Evolutionary conservation across 2,797 vertebrate genomes (phyloP).

Genomic region (Acanthurus tractus): DNA sequence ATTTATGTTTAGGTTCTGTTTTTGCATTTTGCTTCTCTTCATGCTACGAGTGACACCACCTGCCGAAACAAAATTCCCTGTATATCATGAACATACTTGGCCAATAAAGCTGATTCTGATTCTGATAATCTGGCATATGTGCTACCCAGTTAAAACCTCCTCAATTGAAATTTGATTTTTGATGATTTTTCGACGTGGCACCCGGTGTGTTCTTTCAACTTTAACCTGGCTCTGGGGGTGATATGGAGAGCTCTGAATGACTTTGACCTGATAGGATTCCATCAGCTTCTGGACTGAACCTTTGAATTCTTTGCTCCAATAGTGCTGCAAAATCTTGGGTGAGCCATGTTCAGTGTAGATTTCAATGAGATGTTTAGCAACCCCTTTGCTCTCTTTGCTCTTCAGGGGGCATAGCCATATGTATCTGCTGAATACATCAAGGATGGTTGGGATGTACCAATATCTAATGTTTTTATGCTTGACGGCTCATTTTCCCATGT

Average conservation of each 20-base stretch:
- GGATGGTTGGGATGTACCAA: conserved; percentile 10
- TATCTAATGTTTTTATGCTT: conserved; percentile 2
- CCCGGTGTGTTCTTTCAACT: not conserved
- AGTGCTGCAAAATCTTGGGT: conserved; percentile 23
- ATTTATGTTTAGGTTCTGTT: too few relatives aligned
- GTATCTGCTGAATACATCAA: conserved; percentile 1
- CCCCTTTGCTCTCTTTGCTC: not conserved
- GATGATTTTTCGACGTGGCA: conserved; percentile 1
- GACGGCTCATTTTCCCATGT: conserved; percentile 3
- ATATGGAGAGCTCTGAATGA: conserved; percentile 26
- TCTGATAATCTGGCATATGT: too few relatives aligned
- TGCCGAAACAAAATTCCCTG: too few relatives aligned
- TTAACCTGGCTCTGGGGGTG: conserved; percentile 30
- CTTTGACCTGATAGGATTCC: conserved; percentile 15
- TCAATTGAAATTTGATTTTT: too few relatives aligned
- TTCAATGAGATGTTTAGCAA: not conserved
- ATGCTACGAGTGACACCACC: too few relatives aligned
- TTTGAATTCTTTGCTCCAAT: conserved; percentile 18
- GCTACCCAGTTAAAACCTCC: too few relatives aligned
- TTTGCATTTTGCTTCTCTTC: too few relatives aligned
- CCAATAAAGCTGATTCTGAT: too few relatives aligned
- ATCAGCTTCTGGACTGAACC: conserved; percentile 19
- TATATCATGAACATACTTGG: too few relatives aligned
- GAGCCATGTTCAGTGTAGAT: conserved; percentile 18
- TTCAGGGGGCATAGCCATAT: conserved; percentile 14